Evolutionary conservation across 1,140 invertebrate genomes (phyloP), one percentile per base, ranked within the genome.

Genomic region (Calliphora vicina): DNA sequence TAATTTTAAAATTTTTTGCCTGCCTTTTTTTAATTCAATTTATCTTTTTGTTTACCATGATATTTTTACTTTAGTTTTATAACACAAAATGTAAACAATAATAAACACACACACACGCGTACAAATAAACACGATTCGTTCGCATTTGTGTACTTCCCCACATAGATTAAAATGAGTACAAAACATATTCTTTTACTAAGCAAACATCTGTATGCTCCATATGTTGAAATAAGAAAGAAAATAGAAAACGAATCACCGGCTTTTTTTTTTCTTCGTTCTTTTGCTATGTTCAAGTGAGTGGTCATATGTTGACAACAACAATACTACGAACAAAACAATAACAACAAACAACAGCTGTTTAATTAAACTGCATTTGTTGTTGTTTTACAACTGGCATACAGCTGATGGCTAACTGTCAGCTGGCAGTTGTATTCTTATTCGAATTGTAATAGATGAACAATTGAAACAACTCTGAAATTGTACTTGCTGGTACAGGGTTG

Each of bases 171-270:
- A 23, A 23, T 4, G 61, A 67, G 20, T 12, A 3, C 61, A 20
- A 67, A 23, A 67, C 25, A 67, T 25, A 25, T 67, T 12, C 1
- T 20, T 67, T 67, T 67, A 67, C 6, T 6, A 4, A 23, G 17
- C 45, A 50, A 17, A 50, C 45, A 50, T 74, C 15, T 43, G 35
- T 45, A 20, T 9, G 15, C 17, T 9, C 73, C 73, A 76, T 78
- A 17, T 78, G 35, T 78, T 43, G 17, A 25, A 78, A 23, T 3
- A 43, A 78, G 74, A 78, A 12, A 43, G 35, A 76, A 78, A 43
- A 78, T 78, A 78, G 29, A 78, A 42, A 43, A 35, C 27, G 42
- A 23, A 78, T 78, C 5, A 43, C 74, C 74, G 74, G 74, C 74
- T 12, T 78, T 78, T 76, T 29, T 35, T 26, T 26, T 23, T 76